Evolutionary conservation across 2,113 vertebrate species (phyloP).

Genomic region (Myxocyprinus asiaticus): DNA sequence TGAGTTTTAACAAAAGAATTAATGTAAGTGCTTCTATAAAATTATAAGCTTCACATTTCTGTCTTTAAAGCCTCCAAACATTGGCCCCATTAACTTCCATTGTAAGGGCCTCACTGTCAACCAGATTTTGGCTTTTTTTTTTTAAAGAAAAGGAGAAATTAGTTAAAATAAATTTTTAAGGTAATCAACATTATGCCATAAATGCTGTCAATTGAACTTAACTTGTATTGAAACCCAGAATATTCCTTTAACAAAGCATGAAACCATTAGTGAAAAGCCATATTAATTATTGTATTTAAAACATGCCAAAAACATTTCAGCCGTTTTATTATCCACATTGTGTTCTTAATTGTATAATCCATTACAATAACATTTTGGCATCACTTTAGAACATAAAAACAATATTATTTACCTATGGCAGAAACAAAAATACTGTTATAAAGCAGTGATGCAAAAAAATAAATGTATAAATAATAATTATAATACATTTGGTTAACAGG

Average conservation of each 20-base stretch:
- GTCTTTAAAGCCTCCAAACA: no score
- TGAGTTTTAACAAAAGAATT: no score
- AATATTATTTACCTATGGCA: constrained; percentile 55
- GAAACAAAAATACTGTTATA: constrained; percentile 69
- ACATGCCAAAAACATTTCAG: constrained; percentile 56
- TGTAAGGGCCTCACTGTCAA: no score
- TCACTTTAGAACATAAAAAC: constrained; percentile 63
- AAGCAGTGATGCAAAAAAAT: constrained; percentile 62
- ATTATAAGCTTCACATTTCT: no score
- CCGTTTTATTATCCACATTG: constrained; percentile 79
- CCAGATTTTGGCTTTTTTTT: no score
- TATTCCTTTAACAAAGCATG: neutral
- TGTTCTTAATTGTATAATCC: constrained; percentile 76
- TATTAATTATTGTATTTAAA: neutral
- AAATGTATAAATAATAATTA: constrained; percentile 54
- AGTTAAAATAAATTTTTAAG: no score
- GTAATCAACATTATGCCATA: no score
- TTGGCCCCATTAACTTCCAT: no score
- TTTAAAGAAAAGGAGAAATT: no score
- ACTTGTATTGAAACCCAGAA: no score
- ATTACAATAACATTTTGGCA: constrained; percentile 72
- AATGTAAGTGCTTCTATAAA: no score
- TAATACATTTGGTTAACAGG: constrained; percentile 33
- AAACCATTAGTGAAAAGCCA: neutral
- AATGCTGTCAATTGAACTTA: no score